Conservation (phyloP, 2,888 invertebrate genomes). For the Rhogogaster chlorosoma region DNA sequence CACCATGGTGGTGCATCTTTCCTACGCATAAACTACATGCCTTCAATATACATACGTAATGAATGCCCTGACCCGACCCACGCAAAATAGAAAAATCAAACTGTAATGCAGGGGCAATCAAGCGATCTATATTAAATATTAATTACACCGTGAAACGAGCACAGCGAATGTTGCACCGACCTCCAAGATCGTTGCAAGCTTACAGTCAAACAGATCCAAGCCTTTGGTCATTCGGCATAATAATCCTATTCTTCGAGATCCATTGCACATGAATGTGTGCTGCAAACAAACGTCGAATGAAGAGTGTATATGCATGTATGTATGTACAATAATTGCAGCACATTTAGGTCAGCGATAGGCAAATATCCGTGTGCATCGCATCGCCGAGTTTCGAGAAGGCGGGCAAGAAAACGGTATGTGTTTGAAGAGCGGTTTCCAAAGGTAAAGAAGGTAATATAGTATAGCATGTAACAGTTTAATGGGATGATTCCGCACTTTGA, state of each 20-base stretch:
- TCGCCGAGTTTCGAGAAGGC: background rate
- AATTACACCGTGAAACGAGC: background rate
- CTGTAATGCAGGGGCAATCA: background rate
- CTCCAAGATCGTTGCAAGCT: background rate
- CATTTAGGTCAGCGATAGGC: conserved; percentile 11
- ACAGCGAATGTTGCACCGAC: background rate
- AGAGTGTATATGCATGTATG: background rate
- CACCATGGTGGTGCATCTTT: conserved; percentile 5
- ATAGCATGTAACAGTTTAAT: conserved; percentile 14
- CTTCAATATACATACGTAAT: conserved; percentile 8
- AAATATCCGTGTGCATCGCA: conserved; percentile 19
- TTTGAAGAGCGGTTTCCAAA: background rate
- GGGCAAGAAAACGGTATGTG: conserved; percentile 16
- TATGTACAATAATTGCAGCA: background rate
- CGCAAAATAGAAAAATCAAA: background rate
- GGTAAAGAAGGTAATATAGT: background rate
- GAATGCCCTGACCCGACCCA: background rate
- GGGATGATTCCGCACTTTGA: background rate
- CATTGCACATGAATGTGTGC: background rate
- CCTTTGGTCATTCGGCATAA: background rate
- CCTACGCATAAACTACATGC: background rate
- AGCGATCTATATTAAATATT: background rate
- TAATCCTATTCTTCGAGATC: background rate
- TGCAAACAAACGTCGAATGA: background rate
- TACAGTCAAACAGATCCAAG: background rate